A percentile compares a stretch with the other conserved stretches of the same genome.
phyloP scores from a whole-genome alignment of 2,113 vertebrate species.

The Strigops habroptila region DNA sequence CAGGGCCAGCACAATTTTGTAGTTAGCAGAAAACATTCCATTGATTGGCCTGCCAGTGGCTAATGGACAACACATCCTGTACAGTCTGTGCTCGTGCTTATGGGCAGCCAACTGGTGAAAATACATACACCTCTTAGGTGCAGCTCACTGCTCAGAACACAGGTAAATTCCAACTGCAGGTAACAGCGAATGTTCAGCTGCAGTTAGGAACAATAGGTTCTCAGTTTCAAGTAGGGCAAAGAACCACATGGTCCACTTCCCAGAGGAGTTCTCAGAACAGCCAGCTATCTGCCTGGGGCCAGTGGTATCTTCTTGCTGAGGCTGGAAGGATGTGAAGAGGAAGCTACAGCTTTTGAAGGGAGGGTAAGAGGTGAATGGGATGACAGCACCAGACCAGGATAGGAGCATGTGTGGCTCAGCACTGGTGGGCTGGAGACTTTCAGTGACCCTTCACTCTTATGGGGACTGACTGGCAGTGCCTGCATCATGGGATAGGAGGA shows the following conservation, averaged over 20 bases:
- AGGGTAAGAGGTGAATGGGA: background rate
- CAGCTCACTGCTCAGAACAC: background rate
- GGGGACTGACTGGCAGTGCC: background rate
- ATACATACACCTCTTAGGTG: background rate
- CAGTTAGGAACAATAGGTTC: background rate
- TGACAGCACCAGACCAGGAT: background rate
- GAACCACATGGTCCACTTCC: background rate
- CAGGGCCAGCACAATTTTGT: background rate
- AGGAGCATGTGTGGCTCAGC: background rate
- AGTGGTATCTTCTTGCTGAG: background rate
- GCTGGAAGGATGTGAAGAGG: background rate
- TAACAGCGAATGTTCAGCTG: background rate
- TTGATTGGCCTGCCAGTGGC: background rate
- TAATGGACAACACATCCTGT: background rate
- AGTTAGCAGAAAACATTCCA: background rate
- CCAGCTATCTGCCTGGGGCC: background rate
- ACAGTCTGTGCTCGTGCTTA: background rate
- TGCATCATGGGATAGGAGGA: background rate
- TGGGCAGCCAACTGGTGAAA: background rate
- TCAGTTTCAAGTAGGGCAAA: background rate
- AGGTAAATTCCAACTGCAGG: background rate
- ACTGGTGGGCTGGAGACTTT: background rate
- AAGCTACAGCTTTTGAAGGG: rapidly evolving
- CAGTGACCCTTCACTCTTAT: rapidly evolving
- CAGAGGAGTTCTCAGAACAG: background rate